phyloP scores from a whole-genome alignment of 2,797 vertebrate genomes.

The Myripristis jacobus region DNA sequence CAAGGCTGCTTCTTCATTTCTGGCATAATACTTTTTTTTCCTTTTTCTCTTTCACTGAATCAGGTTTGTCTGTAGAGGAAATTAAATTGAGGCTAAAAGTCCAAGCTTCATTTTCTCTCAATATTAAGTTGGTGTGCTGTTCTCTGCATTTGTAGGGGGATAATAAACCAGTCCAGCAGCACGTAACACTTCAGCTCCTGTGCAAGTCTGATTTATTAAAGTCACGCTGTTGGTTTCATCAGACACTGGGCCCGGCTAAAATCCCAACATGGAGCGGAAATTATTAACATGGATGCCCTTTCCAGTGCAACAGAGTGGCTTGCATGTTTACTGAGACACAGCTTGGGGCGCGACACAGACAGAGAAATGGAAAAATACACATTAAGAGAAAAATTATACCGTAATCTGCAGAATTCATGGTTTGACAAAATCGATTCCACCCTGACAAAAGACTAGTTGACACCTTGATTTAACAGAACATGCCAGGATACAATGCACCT shows the following conservation, averaged over 20 bases:
- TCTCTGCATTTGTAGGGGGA: conserved; percentile 38
- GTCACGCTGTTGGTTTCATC: conserved; percentile 54
- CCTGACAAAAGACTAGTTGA: conserved; percentile 14
- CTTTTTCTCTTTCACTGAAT: not conserved
- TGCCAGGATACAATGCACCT: conserved; percentile 4
- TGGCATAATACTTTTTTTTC: not conserved
- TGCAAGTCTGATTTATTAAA: conserved; percentile 65
- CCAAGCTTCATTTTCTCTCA: conserved; percentile 23
- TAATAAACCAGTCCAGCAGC: conserved; percentile 40
- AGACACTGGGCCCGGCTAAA: conserved; percentile 51
- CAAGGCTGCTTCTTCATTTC: conserved; percentile 3
- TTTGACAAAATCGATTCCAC: conserved; percentile 37
- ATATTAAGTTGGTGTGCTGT: not conserved
- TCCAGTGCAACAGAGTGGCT: conserved; percentile 27
- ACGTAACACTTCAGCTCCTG: conserved; percentile 40
- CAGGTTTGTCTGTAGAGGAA: conserved; percentile 27
- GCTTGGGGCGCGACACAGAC: conserved; percentile 24
- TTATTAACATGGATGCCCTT: conserved; percentile 52
- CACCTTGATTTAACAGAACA: conserved; percentile 20
- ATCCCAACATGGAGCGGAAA: conserved; percentile 61
- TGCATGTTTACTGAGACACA: conserved; percentile 41
- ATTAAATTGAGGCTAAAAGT: conserved; percentile 41
- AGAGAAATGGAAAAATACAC: not conserved
- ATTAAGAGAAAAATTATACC: conserved; percentile 15
- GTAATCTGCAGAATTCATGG: conserved; percentile 33